Conservation (phyloP, 1,140 invertebrate species). For the Drosophila hydei region DNA sequence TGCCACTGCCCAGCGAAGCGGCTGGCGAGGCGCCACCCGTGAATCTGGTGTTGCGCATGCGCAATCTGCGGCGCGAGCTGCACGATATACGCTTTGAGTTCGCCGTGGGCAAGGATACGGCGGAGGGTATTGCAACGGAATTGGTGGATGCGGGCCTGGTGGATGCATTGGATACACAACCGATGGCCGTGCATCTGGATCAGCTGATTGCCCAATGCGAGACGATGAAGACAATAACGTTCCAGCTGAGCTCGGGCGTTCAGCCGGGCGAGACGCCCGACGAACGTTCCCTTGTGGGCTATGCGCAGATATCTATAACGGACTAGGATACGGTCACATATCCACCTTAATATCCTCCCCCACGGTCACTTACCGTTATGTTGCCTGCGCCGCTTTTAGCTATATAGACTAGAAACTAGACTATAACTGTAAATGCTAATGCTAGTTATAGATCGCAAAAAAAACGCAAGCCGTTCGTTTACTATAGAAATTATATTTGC, state of each 20-base stretch:
- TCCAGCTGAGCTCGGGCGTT: slow-evolving; percentile 91
- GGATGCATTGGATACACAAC: slow-evolving; percentile 94
- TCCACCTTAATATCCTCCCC: neutral
- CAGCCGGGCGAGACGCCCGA: slow-evolving; percentile 93
- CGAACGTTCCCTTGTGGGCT: slow-evolving; percentile 97
- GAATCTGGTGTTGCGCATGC: slow-evolving; percentile 93
- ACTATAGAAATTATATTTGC: slow-evolving; percentile 52
- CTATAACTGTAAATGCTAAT: slow-evolving; percentile 60
- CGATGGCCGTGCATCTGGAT: slow-evolving; percentile 96
- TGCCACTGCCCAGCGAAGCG: slow-evolving; percentile 60
- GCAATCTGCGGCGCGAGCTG: slow-evolving; percentile 94
- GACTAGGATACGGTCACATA: slow-evolving; percentile 86
- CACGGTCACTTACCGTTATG: slow-evolving; percentile 29
- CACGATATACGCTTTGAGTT: slow-evolving; percentile 99
- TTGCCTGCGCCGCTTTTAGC: slow-evolving; percentile 60
- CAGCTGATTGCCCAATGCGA: slow-evolving; percentile 92
- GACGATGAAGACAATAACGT: slow-evolving; percentile 90
- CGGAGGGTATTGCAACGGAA: slow-evolving; percentile 97
- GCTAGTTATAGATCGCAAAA: slow-evolving; percentile 67
- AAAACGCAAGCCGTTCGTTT: slow-evolving; percentile 67
- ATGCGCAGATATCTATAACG: slow-evolving; percentile 97
- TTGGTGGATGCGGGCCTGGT: slow-evolving; percentile 97
- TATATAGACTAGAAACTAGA: slow-evolving; percentile 59
- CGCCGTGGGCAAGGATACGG: slow-evolving; percentile 94
- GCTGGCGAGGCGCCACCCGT: slow-evolving; percentile 83